phyloP scores from a whole-genome alignment of 1,140 invertebrate species.

The Araneus ventricosus region DNA sequence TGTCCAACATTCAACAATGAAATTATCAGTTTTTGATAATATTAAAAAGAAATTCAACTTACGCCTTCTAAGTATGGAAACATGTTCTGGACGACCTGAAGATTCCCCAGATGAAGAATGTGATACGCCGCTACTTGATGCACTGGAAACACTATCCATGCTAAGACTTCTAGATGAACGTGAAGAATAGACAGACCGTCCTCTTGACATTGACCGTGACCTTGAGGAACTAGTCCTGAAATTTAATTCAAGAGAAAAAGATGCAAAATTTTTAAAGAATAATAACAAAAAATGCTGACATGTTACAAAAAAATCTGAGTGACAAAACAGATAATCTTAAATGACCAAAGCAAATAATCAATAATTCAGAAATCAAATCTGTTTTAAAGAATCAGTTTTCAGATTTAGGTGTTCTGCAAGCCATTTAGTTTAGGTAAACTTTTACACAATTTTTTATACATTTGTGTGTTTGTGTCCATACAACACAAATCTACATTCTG shows the following conservation, averaged over 20 bases:
- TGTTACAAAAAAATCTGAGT: neutral
- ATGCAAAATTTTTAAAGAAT: neutral
- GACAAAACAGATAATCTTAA: no score
- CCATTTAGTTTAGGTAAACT: no score
- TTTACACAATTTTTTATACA: no score
- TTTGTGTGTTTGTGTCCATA: no score
- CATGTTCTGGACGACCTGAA: neutral
- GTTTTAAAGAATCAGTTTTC: no score
- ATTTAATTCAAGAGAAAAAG: neutral
- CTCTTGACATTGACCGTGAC: slow-evolving; percentile 23
- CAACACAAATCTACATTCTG: no score
- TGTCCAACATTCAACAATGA: neutral
- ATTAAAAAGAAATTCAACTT: neutral
- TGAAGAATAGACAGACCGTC: slow-evolving; percentile 1
- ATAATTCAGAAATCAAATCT: no score
- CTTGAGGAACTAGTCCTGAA: slow-evolving; percentile 41
- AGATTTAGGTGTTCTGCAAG: no score
- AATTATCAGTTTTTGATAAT: neutral
- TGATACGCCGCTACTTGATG: slow-evolving; percentile 24
- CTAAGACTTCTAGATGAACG: slow-evolving; percentile 49
- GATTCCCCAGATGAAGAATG: slow-evolving; percentile 20
- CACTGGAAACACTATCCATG: slow-evolving; percentile 54
- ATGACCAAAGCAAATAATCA: no score
- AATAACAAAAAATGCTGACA: neutral
- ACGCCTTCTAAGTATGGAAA: neutral